Conservation (phyloP, 2,113 vertebrate species). For the Naja naja region DNA sequence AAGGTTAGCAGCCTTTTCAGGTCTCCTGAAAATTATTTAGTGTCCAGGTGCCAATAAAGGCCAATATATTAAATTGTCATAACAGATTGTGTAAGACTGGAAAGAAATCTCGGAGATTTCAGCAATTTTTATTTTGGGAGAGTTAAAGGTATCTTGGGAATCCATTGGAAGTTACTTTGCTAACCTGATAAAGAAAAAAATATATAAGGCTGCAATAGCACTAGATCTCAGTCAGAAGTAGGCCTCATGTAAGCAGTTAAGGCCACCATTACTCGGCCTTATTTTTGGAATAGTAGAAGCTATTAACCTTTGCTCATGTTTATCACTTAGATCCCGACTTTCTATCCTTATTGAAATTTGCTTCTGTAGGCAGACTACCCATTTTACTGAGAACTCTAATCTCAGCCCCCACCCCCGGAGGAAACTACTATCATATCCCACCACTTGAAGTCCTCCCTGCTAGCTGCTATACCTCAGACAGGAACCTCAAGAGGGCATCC, state of each 20-base stretch:
- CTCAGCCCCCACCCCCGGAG: not conserved
- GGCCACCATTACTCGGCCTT: not conserved
- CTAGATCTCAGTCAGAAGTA: not conserved
- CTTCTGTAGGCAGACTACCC: not conserved
- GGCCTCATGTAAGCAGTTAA: not conserved
- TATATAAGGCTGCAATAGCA: not conserved
- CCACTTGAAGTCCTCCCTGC: not conserved
- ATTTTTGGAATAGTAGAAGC: not conserved
- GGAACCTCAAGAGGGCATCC: constrained; percentile 45
- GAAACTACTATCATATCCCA: not conserved
- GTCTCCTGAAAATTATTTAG: not conserved
- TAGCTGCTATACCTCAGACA: constrained; percentile 67
- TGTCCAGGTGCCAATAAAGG: not conserved
- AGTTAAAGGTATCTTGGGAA: not conserved
- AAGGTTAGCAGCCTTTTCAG: not conserved
- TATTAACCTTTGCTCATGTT: not conserved
- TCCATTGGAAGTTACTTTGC: not conserved
- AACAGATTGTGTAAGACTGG: not conserved
- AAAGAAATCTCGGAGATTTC: not conserved
- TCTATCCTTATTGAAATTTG: not conserved
- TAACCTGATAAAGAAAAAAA: not conserved
- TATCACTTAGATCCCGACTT: not conserved
- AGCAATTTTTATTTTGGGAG: not conserved
- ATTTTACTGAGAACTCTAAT: not conserved
- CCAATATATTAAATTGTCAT: not conserved